Percentiles rank a stretch among this genome's conserved stretches.
These are phyloP conservation scores for Elysia chlorotica DNA, from an alignment of 1,140 invertebrate genomes.

Conservation along the genomic window DNA sequence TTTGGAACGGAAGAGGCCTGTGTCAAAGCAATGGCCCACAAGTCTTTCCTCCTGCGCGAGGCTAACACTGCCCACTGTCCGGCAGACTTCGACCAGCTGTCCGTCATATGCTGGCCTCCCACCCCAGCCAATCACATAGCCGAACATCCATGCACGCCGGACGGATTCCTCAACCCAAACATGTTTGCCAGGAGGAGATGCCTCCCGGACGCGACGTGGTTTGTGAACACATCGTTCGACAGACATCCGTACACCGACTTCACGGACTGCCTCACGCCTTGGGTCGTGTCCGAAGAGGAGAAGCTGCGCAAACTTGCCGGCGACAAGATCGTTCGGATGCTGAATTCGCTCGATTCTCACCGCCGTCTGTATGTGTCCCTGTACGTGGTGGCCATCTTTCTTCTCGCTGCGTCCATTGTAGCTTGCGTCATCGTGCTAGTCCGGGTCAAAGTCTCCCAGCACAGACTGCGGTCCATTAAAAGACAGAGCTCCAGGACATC, in stretches of 20 bases:
- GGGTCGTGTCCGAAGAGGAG: neutral
- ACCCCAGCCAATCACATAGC: slow-evolving; percentile 5
- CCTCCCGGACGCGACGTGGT: slow-evolving; percentile 12
- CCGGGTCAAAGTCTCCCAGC: no score
- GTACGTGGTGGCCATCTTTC: neutral
- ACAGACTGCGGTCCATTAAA: no score
- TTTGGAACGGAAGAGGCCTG: neutral
- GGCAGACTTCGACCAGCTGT: slow-evolving; percentile 7
- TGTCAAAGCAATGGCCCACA: neutral
- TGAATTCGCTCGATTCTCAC: neutral
- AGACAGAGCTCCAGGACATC: no score
- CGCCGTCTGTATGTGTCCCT: neutral
- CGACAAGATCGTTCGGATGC: slow-evolving; percentile 5
- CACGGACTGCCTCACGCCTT: neutral
- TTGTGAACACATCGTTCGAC: slow-evolving; percentile 5
- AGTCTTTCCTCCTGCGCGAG: neutral
- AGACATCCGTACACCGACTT: neutral
- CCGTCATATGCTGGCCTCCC: slow-evolving; percentile 21
- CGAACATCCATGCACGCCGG: slow-evolving; percentile 15
- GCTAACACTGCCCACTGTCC: neutral
- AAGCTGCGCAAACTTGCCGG: slow-evolving; percentile 2
- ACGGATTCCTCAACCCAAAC: slow-evolving; percentile 5
- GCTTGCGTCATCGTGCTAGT: neutral
- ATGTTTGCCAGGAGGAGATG: slow-evolving; percentile 13
- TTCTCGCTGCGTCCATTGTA: neutral